phyloP scores from a whole-genome alignment of 2,113 vertebrate species.

The Hippoglossus stenolepis region DNA sequence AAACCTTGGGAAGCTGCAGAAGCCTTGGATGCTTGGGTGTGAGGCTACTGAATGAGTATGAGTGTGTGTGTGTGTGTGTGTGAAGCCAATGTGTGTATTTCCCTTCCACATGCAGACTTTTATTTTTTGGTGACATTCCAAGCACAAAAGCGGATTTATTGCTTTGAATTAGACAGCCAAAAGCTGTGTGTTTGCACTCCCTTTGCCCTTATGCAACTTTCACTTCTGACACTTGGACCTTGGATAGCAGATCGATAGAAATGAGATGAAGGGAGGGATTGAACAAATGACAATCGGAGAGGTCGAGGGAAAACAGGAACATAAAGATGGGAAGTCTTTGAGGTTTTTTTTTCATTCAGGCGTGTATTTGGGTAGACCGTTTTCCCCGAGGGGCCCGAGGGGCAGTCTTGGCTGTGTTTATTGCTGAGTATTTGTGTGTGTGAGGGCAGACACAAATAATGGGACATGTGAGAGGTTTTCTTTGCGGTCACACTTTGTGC shows the following conservation, averaged over 20 bases:
- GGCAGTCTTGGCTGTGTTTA: conserved; percentile 24
- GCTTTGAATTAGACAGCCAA: conserved; percentile 37
- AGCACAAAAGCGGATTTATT: conserved; percentile 29
- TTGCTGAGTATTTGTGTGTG: conserved; percentile 16
- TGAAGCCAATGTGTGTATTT: no score
- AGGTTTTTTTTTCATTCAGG: background rate
- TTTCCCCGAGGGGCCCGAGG: conserved; percentile 7
- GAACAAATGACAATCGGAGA: conserved; percentile 41
- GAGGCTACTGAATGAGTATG: no score
- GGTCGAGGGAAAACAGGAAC: conserved; percentile 22
- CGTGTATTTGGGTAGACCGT: conserved; percentile 7
- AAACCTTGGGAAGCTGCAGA: conserved; percentile 32
- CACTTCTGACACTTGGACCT: conserved; percentile 46
- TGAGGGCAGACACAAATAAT: conserved; percentile 26
- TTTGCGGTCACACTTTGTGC: conserved; percentile 26
- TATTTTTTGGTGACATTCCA: conserved; percentile 11
- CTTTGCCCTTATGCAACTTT: conserved; percentile 13
- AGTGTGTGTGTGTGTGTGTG: background rate
- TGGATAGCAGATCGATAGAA: conserved; percentile 48
- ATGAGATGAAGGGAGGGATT: conserved; percentile 39
- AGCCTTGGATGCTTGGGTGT: background rate
- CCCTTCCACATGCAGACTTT: background rate
- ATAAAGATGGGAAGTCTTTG: conserved; percentile 25
- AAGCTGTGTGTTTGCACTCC: conserved; percentile 19
- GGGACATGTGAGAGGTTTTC: conserved; percentile 4